Percentiles rank a stretch among this genome's conserved stretches.
Conservation (phyloP, 1,140 invertebrate genomes). For the Euura lappo region DNA sequence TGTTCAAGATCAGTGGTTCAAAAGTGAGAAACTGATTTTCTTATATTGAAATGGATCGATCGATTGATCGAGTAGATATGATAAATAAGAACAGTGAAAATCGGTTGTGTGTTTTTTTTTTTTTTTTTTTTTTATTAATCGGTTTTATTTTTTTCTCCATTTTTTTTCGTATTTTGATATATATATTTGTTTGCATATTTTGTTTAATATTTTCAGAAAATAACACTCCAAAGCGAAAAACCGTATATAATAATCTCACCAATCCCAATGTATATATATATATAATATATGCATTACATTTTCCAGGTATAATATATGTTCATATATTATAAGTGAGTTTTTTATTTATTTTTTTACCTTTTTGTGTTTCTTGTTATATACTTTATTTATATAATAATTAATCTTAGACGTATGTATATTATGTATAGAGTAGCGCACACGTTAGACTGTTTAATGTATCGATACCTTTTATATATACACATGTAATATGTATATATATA, state of each 20-base stretch:
- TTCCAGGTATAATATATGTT: slow-evolving; percentile 58
- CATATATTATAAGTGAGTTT: slow-evolving; percentile 32
- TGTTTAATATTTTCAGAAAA: slow-evolving; percentile 65
- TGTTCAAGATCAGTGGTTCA: no score
- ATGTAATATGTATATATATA: slow-evolving; percentile 31
- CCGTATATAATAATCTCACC: slow-evolving; percentile 56
- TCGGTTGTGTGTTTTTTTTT: slow-evolving; percentile 37
- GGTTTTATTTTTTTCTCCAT: slow-evolving; percentile 42
- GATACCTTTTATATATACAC: slow-evolving; percentile 41
- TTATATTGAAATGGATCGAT: no score
- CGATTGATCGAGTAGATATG: not conserved
- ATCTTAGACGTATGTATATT: slow-evolving; percentile 60
- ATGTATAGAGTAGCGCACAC: slow-evolving; percentile 60
- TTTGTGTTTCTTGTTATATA: no score
- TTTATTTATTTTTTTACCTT: no score
- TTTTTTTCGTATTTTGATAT: slow-evolving; percentile 41
- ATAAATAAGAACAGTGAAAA: not conserved
- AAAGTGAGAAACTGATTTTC: no score
- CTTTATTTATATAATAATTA: slow-evolving; percentile 46
- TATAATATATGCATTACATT: slow-evolving; percentile 57
- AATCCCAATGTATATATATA: slow-evolving; percentile 59
- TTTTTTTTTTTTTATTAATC: slow-evolving; percentile 61
- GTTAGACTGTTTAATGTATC: slow-evolving; percentile 60
- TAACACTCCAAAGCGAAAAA: slow-evolving; percentile 65
- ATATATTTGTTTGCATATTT: slow-evolving; percentile 62